Base-by-base conservation (phyloP, 2,888 invertebrate species). In the Phytoseiulus persimilis region DNA sequence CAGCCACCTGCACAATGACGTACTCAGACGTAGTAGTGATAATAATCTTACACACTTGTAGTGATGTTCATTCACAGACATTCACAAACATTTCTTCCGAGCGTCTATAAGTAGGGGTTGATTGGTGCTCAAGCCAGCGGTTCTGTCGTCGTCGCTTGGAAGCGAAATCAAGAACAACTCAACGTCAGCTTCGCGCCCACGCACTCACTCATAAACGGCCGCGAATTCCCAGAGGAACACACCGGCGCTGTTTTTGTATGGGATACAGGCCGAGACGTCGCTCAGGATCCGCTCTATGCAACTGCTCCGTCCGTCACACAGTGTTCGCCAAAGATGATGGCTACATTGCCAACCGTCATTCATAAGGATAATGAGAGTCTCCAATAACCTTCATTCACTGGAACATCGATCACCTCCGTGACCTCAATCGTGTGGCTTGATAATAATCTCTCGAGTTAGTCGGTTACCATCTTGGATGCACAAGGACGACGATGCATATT, bases 1-100 rank as follows among this genome's bases (percentile, higher is more conserved):
- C 65, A 65, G 65, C 65, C 65, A 65, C 65, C 28, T 65, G 65
- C 65, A 28, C 65, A 65, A 23, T 28, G 65, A 65, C 65, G 65
- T 65, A 65, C 14, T 65, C 18, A 65, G 39, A 3, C 3, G 39
- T 39, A 39, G 39, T 39, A 39, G 39, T 39, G 9, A 39, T 39
- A 65, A 28, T 65, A 65, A 2, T 65, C 65, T 65, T 65, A 65
- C 65, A 65, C 65, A 65, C 65, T 6, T 65, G 28, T 65, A 3
- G 65, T 65, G 65, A 65, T 65, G 65, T 65, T 65, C 65, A 65
- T 65, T 65, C 65, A 65, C 65, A 65, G 65, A 65, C 65, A 65
- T 65, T 2, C 65, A 65, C 28, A 65, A 65, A 65, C 65, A 65
- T 65, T 18, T 65, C 28, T 28, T 65, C 65, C 65, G 65, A 65